A percentile compares a stretch with the other conserved stretches of the same genome.
Conservation (phyloP, 2,113 vertebrate genomes). For the rat (Rattus norvegicus) region GRCr8 NC_086031.1:74998501-74999000, state of each 20-base stretch:
- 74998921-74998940: conserved; percentile 8
- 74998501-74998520: background rate
- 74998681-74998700: background rate
- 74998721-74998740: background rate
- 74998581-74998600: background rate
- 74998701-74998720: background rate
- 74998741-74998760: background rate
- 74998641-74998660: background rate
- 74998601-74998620: conserved; percentile 10
- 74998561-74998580: background rate
- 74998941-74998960: conserved; percentile 38
- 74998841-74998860: background rate
- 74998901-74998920: background rate
- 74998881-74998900: background rate
- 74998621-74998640: background rate
- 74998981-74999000: conserved; percentile 51
- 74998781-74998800: background rate
- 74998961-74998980: conserved; percentile 52
- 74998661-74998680: background rate
- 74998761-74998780: background rate
- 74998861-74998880: background rate
- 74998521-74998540: background rate
- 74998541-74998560: conserved; percentile 25
- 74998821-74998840: background rate
- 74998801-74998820: background rate